Evolutionary conservation across 2,888 invertebrate species (phyloP).

Genomic region (Chrysotoxum bicinctum): DNA sequence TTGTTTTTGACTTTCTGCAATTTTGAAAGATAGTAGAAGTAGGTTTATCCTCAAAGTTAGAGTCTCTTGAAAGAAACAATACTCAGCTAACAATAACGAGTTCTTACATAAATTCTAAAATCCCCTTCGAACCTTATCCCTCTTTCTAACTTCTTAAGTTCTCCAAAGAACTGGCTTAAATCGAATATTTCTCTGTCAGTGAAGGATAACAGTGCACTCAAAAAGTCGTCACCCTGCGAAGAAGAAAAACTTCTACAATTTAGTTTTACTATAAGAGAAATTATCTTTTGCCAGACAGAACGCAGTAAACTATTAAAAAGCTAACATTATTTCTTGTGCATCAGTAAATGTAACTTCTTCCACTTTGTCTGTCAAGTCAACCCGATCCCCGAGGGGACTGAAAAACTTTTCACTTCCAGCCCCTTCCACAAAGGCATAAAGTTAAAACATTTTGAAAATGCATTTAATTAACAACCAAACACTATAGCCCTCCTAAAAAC

Average conservation of each 20-base stretch:
- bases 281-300: conserved; percentile 47
- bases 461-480: conserved; percentile 65
- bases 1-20: too few species aligned
- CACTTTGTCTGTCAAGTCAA: conserved; percentile 30
- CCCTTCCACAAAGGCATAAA: background rate
- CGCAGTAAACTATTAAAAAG: conserved; percentile 45
- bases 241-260: conserved; percentile 51
- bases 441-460: conserved; percentile 39
- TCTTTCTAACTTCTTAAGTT: conserved; percentile 2
- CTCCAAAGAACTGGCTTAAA: conserved; percentile 3
- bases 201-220: conserved; percentile 7
- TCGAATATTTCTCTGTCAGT: conserved; percentile 30
- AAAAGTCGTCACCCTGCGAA: conserved; percentile 27
- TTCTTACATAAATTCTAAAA: background rate
- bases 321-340: conserved; percentile 52
- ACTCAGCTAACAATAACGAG: background rate
- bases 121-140: background rate
- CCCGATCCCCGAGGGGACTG: background rate
- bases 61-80: background rate
- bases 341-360: conserved; percentile 46
- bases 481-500: conserved; percentile 56
- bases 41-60: too few species aligned
- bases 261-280: conserved; percentile 41
- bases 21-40: too few species aligned
- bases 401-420: conserved; percentile 33